Evolutionary conservation across 2,113 vertebrate species (phyloP).

Genomic region (Dissostichus mawsoni): DNA sequence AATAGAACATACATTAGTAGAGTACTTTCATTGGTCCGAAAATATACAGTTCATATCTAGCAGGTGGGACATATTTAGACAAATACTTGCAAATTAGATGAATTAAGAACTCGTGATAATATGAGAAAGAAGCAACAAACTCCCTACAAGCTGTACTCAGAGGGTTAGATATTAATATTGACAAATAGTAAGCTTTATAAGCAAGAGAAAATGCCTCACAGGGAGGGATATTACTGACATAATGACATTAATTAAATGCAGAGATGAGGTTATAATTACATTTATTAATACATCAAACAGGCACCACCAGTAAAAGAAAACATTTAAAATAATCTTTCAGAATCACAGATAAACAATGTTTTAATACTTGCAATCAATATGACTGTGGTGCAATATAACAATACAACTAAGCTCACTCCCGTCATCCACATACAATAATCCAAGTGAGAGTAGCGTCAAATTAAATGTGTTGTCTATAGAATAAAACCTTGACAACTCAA

Average conservation of each 20-base stretch:
- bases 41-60: no score
- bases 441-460: not conserved
- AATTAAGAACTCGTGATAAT: not conserved
- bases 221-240: not conserved
- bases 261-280: not conserved
- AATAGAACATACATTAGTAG: not conserved
- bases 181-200: not conserved
- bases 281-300: not conserved
- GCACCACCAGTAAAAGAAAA: not conserved
- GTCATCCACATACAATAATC: not conserved
- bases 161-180: not conserved
- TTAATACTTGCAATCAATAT: not conserved
- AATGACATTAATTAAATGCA: not conserved
- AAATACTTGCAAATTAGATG: constrained; percentile 11
- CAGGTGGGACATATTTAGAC: not conserved
- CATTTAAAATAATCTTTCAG: not conserved
- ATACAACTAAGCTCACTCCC: not conserved
- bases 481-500: not conserved
- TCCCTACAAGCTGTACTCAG: constrained; percentile 14
- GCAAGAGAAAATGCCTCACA: not conserved
- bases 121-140: not conserved
- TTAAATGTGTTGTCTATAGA: not conserved
- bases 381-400: not conserved
- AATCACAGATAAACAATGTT: not conserved
- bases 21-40: no score